phyloP scores from a whole-genome alignment of 2,113 vertebrate species.

The Oreochromis niloticus region DNA sequence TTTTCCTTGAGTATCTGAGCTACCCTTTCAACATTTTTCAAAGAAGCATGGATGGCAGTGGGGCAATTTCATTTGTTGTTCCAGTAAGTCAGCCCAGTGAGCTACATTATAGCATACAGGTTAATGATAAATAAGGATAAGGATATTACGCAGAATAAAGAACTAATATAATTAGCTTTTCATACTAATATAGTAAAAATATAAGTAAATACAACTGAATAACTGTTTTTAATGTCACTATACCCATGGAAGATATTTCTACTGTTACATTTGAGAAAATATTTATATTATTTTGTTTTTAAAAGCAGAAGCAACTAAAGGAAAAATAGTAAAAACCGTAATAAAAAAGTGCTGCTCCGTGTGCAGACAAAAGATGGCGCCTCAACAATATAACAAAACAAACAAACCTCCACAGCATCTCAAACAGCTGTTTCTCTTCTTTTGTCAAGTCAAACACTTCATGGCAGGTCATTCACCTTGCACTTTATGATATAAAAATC shows the following conservation, averaged over 20 bases:
- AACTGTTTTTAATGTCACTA: not conserved
- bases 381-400: not conserved
- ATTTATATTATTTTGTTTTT: not conserved
- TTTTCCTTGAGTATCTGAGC: not conserved
- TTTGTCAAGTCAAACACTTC: not conserved
- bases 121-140: not conserved
- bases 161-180: not conserved
- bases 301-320: not conserved
- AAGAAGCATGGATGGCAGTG: not conserved
- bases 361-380: constrained; percentile 28
- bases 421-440: not conserved
- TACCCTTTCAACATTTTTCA: not conserved
- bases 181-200: not conserved
- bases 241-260: not conserved
- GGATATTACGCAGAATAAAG: not conserved
- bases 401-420: not conserved
- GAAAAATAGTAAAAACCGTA: not conserved
- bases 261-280: not conserved
- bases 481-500: not conserved
- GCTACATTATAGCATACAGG: not conserved
- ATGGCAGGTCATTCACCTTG: not conserved
- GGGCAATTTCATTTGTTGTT: not conserved
- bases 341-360: not conserved
- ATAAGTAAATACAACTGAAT: not conserved
- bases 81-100: not conserved